Conservation (phyloP, 1,140 invertebrate genomes). For the Cepaea nemoralis region DNA sequence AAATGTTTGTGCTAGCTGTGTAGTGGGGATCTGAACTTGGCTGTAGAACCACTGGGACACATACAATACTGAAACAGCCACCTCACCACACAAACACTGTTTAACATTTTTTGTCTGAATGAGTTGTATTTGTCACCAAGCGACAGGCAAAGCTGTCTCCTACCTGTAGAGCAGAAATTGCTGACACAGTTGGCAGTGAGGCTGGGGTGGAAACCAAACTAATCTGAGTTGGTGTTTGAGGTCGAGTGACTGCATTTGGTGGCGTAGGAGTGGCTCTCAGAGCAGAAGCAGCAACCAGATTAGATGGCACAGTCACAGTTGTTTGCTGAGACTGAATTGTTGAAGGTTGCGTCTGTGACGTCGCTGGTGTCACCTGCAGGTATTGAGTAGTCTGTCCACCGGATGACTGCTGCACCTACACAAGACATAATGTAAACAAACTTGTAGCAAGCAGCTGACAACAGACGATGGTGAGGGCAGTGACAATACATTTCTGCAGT, state of each 20-base stretch:
- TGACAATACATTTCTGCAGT: too few species aligned
- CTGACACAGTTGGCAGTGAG: conserved; percentile 25
- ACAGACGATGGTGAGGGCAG: too few species aligned
- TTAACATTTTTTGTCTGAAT: too few species aligned
- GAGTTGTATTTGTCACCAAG: background rate
- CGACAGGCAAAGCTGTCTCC: conserved; percentile 2
- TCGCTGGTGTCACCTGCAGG: conserved; percentile 27
- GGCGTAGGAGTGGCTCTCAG: conserved; percentile 46
- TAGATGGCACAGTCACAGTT: conserved; percentile 27
- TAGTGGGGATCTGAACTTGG: too few species aligned
- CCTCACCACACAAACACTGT: too few species aligned
- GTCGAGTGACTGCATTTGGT: conserved; percentile 41
- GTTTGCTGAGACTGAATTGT: conserved; percentile 17
- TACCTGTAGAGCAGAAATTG: conserved; percentile 21
- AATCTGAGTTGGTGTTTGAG: conserved; percentile 35
- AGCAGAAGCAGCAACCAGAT: conserved; percentile 6
- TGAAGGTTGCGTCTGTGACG: background rate
- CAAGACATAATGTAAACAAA: background rate
- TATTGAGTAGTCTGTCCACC: background rate
- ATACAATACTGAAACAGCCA: too few species aligned
- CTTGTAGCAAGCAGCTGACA: background rate
- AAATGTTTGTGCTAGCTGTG: too few species aligned
- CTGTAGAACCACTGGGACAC: too few species aligned
- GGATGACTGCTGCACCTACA: conserved; percentile 32
- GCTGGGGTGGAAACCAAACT: conserved; percentile 40